Percentiles rank a stretch among this genome's conserved stretches.
phyloP scores from a whole-genome alignment of 1,140 invertebrate genomes.

The Ooceraea biroi region DNA sequence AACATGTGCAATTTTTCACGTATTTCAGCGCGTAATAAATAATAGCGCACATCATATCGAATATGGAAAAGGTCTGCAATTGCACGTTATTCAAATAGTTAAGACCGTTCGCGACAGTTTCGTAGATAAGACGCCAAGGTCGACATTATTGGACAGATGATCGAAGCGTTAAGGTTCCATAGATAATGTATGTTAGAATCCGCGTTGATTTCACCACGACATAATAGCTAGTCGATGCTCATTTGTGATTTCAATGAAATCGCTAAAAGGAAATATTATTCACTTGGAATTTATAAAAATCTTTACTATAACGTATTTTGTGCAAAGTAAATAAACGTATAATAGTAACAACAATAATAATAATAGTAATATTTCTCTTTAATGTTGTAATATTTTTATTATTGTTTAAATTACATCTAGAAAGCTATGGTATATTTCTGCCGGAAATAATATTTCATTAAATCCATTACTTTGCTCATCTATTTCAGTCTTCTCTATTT shows the following conservation, averaged over 20 bases:
- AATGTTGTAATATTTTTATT: too few relatives aligned
- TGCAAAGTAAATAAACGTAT: neutral
- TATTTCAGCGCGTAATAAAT: too few relatives aligned
- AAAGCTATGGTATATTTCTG: too few relatives aligned
- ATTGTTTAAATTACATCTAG: too few relatives aligned
- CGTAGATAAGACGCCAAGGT: slow-evolving; percentile 70
- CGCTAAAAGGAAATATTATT: neutral
- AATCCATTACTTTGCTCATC: too few relatives aligned
- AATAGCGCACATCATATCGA: too few relatives aligned
- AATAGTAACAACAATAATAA: too few relatives aligned
- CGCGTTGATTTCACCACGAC: slow-evolving; percentile 47
- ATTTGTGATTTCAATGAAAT: slow-evolving; percentile 57
- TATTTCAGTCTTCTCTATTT: too few relatives aligned
- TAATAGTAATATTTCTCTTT: too few relatives aligned
- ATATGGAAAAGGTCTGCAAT: slow-evolving; percentile 21
- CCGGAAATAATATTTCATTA: too few relatives aligned
- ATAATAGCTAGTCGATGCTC: neutral
- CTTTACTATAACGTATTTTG: neutral
- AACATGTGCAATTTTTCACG: too few relatives aligned
- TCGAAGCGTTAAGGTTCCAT: slow-evolving; percentile 66
- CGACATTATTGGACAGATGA: slow-evolving; percentile 69
- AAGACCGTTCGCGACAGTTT: slow-evolving; percentile 52
- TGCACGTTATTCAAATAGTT: slow-evolving; percentile 48
- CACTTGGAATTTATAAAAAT: neutral
- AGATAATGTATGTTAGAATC: slow-evolving; percentile 66